A percentile compares a stretch with the other conserved stretches of the same genome.
These are phyloP conservation scores for Penaeus vannamei DNA, from an alignment of 1,140 invertebrate species.

Conservation along the genomic window DNA sequence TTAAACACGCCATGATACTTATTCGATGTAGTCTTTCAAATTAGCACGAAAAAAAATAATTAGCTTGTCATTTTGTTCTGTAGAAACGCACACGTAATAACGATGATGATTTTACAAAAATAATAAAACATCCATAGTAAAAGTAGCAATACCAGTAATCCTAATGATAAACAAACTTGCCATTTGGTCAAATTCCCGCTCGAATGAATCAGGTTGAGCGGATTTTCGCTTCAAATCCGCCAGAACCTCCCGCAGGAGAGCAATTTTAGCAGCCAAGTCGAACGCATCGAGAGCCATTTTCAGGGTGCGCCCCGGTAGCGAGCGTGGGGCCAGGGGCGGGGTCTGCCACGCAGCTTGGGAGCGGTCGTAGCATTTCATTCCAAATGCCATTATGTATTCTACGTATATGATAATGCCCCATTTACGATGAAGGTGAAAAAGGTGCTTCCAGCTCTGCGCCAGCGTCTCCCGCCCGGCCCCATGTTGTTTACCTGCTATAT, in stretches of 20 bases:
- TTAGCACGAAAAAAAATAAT: no score
- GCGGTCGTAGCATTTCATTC: no score
- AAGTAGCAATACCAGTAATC: no score
- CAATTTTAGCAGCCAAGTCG: not conserved
- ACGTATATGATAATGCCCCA: no score
- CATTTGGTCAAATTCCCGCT: conserved; percentile 17
- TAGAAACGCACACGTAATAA: no score
- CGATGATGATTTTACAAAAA: no score
- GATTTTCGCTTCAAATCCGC: conserved; percentile 58
- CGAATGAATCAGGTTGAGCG: conserved; percentile 45
- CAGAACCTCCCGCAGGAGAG: conserved; percentile 44
- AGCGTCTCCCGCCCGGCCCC: not conserved
- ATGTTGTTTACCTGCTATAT: conserved; percentile 15
- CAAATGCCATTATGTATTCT: no score
- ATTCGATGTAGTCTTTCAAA: no score
- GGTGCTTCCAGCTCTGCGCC: not conserved
- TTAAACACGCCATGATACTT: no score
- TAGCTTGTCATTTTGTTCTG: no score
- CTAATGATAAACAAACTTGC: conserved; percentile 30
- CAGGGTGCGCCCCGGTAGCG: conserved; percentile 15
- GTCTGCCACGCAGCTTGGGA: not conserved
- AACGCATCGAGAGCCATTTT: not conserved
- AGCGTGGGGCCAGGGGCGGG: conserved; percentile 8
- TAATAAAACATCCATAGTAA: no score
- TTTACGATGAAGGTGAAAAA: no score